Evolutionary conservation across 2,888 invertebrate species (phyloP).

Genomic region (Priocnemis perturbator): DNA sequence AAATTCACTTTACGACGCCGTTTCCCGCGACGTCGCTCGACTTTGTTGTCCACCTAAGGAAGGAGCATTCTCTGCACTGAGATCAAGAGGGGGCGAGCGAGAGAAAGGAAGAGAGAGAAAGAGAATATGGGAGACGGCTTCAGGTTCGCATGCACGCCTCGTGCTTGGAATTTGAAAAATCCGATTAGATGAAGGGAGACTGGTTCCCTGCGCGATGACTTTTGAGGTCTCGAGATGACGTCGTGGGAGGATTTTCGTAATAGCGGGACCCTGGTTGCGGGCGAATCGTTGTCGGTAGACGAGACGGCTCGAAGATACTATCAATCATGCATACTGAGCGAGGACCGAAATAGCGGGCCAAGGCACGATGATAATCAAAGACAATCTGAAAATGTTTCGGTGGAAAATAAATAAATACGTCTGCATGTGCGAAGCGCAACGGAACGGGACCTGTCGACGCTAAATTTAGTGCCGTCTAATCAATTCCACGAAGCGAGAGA

Average conservation of each 20-base stretch:
- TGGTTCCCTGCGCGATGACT: neutral
- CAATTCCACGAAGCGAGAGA: too few relatives aligned
- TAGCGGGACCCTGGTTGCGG: constrained; percentile 8
- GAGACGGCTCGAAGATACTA: too few relatives aligned
- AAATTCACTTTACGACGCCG: constrained; percentile 19
- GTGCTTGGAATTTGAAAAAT: constrained; percentile 42
- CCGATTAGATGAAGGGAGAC: constrained; percentile 41
- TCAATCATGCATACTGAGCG: too few relatives aligned
- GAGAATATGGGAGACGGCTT: neutral
- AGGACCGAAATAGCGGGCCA: too few relatives aligned
- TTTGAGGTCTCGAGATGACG: constrained; percentile 7
- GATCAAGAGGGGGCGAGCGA: constrained; percentile 14
- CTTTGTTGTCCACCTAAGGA: neutral
- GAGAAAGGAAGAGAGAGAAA: neutral
- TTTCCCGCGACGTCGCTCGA: constrained; percentile 5
- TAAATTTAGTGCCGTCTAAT: too few relatives aligned
- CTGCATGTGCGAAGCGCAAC: too few relatives aligned
- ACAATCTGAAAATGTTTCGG: too few relatives aligned
- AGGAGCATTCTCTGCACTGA: constrained; percentile 1
- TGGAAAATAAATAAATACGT: too few relatives aligned
- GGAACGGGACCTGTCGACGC: too few relatives aligned
- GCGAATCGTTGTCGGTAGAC: too few relatives aligned
- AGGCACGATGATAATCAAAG: too few relatives aligned
- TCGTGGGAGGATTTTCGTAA: constrained; percentile 22
- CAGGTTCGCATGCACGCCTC: too few relatives aligned